phyloP scores from a whole-genome alignment of 2,888 invertebrate genomes.

The Hoplodrina blanda region DNA sequence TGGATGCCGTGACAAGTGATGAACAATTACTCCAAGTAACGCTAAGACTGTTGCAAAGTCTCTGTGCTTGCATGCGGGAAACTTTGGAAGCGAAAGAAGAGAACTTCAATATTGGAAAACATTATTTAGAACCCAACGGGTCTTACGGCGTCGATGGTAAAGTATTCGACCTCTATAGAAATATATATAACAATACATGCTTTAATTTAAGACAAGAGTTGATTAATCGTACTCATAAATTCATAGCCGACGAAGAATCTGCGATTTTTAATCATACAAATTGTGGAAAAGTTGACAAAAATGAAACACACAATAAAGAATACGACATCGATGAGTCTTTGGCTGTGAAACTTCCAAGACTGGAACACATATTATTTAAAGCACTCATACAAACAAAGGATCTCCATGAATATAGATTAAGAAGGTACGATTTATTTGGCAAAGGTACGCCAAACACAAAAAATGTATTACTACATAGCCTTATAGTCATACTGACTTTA shows the following conservation, averaged over 20 bases:
- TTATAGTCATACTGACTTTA: conserved; percentile 81
- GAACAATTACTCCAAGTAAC: conserved; percentile 79
- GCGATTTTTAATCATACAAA: conserved; percentile 53
- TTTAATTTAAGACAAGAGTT: conserved; percentile 72
- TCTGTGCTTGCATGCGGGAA: conserved; percentile 82
- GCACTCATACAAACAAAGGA: conserved; percentile 74
- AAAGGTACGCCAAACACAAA: conserved; percentile 50
- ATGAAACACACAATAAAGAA: neutral
- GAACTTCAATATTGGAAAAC: conserved; percentile 61
- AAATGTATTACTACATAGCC: conserved; percentile 63
- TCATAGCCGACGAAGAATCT: conserved; percentile 50
- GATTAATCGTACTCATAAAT: conserved; percentile 63
- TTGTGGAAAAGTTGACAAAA: conserved; percentile 54
- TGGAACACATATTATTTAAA: conserved; percentile 73
- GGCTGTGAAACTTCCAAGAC: conserved; percentile 39
- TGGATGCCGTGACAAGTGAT: conserved; percentile 78
- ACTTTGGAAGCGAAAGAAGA: conserved; percentile 72
- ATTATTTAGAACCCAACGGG: conserved; percentile 60
- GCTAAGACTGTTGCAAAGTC: conserved; percentile 78
- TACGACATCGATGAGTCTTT: conserved; percentile 27
- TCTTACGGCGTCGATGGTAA: conserved; percentile 52
- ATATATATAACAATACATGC: conserved; percentile 82
- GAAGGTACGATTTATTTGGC: conserved; percentile 73
- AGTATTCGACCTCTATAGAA: conserved; percentile 75
- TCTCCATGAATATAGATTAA: conserved; percentile 77